Base-by-base conservation (phyloP, 2,888 invertebrate genomes). In the Oligia latruncula region DNA sequence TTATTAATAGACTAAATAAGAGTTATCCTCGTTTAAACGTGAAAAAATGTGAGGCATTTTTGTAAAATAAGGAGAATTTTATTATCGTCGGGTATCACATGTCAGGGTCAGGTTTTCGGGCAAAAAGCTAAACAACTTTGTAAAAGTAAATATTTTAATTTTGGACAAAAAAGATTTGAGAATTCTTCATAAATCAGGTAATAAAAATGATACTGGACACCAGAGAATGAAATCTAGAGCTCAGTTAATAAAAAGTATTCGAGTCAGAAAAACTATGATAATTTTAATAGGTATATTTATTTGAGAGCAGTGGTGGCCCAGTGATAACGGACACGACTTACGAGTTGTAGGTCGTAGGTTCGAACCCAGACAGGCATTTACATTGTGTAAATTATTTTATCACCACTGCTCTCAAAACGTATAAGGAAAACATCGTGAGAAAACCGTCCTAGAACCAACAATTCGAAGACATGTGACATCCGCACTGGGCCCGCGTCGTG, bases 1-100 rank as follows among this genome's bases (percentile, higher is more conserved):
- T 82, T 85, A 85, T 87, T 82, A 81, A 83, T 83, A 85, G 77
- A 87, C 11, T 85, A 88, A 83, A 87, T 88, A 81, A 70, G 66
- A 86, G 76, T 81, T 85, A 85, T 82, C 67, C 65, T 65, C 60
- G 52, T 60, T 71, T 75, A 52, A 87, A 73, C 71, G 60, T 78
- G 71, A 29, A 78, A 81, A 85, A 81, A 78, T 74, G 70, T 55
- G 58, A 71, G 43, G 64, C 46, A 62, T 84, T 83, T 85, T 77
- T 76, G 55, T 74, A 73, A 82, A 78, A 64, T 43, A 67, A 29
- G 15, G 52, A 6, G 6, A 35, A 29, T 72, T 78, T 52, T 66
- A 68, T 77, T 76, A 76, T 75, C 29, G 23, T 8, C 46, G 77
- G 49, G 49, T 77, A 81, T 75, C 71, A 77, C 65, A 72, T 77